A percentile compares a stretch with the other conserved stretches of the same genome.
Evolutionary conservation across 2,888 invertebrate species (phyloP).

Genomic region (Synergus laeviventris): DNA sequence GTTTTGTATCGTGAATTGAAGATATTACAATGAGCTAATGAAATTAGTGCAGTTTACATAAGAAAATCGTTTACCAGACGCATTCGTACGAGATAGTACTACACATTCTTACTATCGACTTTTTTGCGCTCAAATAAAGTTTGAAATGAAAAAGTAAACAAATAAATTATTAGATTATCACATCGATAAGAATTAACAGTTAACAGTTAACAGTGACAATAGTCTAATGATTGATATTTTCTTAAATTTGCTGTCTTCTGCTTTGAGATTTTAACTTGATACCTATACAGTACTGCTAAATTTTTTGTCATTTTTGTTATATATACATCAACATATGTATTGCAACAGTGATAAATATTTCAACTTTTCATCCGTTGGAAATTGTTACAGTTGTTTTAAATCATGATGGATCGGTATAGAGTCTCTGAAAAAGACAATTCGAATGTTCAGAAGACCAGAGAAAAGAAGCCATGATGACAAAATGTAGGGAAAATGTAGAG

Average conservation of each 20-base stretch:
- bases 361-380: constrained; percentile 59
- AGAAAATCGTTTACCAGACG: constrained; percentile 13
- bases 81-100: background rate
- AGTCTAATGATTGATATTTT: background rate
- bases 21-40: constrained; percentile 4
- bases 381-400: constrained; percentile 71
- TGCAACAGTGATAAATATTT: constrained; percentile 49
- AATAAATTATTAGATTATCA: constrained; percentile 22
- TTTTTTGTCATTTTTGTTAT: constrained; percentile 7
- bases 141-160: constrained; percentile 23
- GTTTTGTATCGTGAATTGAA: background rate
- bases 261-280: background rate
- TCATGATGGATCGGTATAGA: constrained; percentile 70
- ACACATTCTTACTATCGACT: constrained; percentile 33
- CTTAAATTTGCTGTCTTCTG: background rate
- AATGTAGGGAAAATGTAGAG: background rate
- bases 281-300: background rate
- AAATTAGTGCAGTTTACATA: constrained; percentile 20
- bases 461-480: constrained; percentile 15
- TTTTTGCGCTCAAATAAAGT: background rate
- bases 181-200: constrained; percentile 4
- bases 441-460: background rate
- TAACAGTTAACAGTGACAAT: background rate
- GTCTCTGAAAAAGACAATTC: constrained; percentile 64
- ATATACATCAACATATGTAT: constrained; percentile 39